A percentile compares a stretch with the other conserved stretches of the same genome.
These are phyloP conservation scores for Ornithoptera priamus DNA, from an alignment of 2,888 invertebrate species.

Conservation along the genomic window DNA sequence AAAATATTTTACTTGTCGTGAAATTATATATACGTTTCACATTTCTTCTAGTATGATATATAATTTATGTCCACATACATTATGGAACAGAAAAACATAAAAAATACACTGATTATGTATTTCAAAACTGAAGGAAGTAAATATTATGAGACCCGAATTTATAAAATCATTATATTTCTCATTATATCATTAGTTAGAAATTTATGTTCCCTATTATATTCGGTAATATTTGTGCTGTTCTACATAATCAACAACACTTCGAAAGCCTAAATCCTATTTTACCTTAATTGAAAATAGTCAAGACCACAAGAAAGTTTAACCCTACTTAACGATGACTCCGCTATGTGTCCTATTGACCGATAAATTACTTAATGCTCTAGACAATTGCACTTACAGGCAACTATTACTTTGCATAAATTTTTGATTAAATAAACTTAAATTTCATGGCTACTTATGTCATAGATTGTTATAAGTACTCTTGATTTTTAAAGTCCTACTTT, in stretches of 20 bases:
- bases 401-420: not conserved
- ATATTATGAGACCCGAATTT: no score
- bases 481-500: no score
- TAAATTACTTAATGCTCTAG: slow-evolving; percentile 21
- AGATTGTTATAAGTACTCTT: no score
- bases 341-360: slow-evolving; percentile 64
- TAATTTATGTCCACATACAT: no score
- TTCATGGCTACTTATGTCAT: not conserved
- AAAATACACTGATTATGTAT: no score
- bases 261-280: slow-evolving; percentile 64
- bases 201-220: no score
- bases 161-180: no score
- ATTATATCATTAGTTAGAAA: no score
- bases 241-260: no score
- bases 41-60: not conserved
- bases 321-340: slow-evolving; percentile 42
- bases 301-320: slow-evolving; percentile 79
- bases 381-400: not conserved
- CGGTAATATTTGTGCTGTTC: no score
- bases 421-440: not conserved
- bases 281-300: slow-evolving; percentile 75
- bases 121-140: no score
- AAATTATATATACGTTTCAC: not conserved
- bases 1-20: slow-evolving; percentile 43
- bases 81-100: no score